phyloP scores from a whole-genome alignment of 2,888 invertebrate genomes.

The Tillus elongatus region DNA sequence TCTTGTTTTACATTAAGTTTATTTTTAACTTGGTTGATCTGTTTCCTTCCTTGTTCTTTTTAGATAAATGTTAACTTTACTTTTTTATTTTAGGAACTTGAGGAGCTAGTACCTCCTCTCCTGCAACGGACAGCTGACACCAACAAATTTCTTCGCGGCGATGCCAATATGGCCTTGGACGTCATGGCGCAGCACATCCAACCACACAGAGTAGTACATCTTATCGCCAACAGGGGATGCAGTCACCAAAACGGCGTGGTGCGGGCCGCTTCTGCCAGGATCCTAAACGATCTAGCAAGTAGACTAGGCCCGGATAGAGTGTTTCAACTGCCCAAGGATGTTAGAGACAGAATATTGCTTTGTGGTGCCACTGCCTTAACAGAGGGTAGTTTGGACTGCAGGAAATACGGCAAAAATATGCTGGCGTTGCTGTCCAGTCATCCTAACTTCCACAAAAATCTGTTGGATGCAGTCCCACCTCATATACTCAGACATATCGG shows the following conservation, averaged over 20 bases:
- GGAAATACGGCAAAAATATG: constrained; percentile 67
- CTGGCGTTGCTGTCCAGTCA: constrained; percentile 65
- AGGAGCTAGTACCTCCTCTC: constrained; percentile 72
- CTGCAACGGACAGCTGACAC: constrained; percentile 88
- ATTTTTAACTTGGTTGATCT: constrained; percentile 6
- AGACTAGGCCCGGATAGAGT: constrained; percentile 64
- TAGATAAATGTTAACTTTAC: no score
- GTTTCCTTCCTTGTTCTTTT: no score
- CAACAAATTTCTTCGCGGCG: constrained; percentile 84
- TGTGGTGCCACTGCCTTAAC: constrained; percentile 74
- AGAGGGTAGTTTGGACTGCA: constrained; percentile 79
- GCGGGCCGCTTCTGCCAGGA: constrained; percentile 71
- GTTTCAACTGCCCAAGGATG: constrained; percentile 65
- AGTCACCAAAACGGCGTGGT: constrained; percentile 82
- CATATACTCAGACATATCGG: constrained; percentile 74
- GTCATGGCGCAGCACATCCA: constrained; percentile 71
- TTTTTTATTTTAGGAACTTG: constrained; percentile 75
- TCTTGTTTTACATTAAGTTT: constrained; percentile 5
- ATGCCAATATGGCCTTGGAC: constrained; percentile 74
- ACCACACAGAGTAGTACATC: constrained; percentile 55
- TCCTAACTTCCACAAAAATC: constrained; percentile 62
- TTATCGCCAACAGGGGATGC: constrained; percentile 61
- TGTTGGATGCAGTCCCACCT: constrained; percentile 72
- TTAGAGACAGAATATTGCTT: constrained; percentile 68
- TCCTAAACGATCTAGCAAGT: constrained; percentile 63